Conservation (phyloP, 2,888 invertebrate genomes). For the Tipula vernalis region DNA sequence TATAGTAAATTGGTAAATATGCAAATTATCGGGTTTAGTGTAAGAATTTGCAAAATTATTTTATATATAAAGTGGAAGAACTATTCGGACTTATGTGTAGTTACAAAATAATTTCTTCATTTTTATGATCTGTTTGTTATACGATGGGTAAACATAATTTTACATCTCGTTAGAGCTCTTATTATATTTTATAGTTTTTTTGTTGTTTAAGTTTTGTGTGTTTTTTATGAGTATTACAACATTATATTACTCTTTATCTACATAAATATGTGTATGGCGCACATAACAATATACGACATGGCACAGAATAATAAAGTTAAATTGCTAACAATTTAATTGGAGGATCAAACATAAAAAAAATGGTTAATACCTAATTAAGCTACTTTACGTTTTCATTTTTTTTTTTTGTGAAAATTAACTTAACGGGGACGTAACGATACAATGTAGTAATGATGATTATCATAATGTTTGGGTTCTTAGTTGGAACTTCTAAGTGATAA, state of each 20-base stretch:
- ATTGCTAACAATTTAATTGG: background rate
- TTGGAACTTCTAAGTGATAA: no score
- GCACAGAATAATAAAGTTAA: background rate
- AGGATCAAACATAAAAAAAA: background rate
- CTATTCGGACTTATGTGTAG: no score
- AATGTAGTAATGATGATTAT: background rate
- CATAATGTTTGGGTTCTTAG: background rate
- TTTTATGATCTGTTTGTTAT: no score
- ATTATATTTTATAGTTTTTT: background rate
- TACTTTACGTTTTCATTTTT: background rate
- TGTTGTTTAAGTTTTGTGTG: background rate
- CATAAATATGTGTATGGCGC: background rate
- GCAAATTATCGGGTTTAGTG: no score
- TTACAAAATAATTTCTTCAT: no score
- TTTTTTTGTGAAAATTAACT: background rate
- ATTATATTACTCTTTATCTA: background rate
- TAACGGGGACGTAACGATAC: background rate
- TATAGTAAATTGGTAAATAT: no score
- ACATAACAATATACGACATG: background rate
- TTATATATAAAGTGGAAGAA: no score
- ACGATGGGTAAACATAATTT: background rate
- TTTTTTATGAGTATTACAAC: background rate
- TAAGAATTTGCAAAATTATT: no score
- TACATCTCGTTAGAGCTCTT: background rate
- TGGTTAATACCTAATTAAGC: background rate